Evolutionary conservation across 2,797 vertebrate species (phyloP), one percentile per base, ranked within the genome.

Genomic region (Zalophus californianus): DNA sequence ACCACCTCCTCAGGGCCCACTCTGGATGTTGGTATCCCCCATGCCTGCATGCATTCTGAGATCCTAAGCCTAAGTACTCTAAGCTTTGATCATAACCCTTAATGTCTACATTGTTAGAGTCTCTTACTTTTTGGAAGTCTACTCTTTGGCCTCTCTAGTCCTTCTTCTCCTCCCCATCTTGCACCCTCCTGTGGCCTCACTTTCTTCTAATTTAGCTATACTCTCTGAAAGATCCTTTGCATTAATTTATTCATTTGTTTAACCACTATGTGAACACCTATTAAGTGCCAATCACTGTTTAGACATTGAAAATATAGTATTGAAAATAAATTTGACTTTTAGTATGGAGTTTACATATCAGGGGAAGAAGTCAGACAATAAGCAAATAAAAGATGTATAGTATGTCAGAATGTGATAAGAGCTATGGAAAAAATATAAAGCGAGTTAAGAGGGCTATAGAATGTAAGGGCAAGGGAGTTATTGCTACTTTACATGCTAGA

Each of bases 241-340:
- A 56, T 68, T 44, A 7, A 72, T n/a, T 79, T 1, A 35, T 83
- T 54, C 15, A 58, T 38, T 73, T 56, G n/a, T 44, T 70, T 56
- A 84, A 68, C 25, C 15, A 58, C 66, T 21, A 60, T 72, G 66
- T 84, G 25, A 62, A n/a, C 41, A 91, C 18, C 56, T 78, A 62
- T 58, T 48, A 68, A 79, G 18, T 79, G 21, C 11, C 44, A n/a
- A 11, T 75, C 52, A 90, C 4, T 82, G 12, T 75, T 79, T 90
- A 95, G 38, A 52, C 27, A 41, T 7, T 54, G 2, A 20, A 77
- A 90, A 80, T 90, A 35, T 48, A 13, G 11, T n/a, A 86, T 20
- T 85, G 25, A 54, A 79, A 94, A 94, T 60, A 87, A 27, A 38
- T 41, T 66, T 91, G 70, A 32, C 25, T 77, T 96, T 75, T 7